Evolutionary conservation across 1,140 invertebrate genomes (phyloP), one percentile per base, ranked within the genome.

Genomic region (Drosophila biarmipes): DNA sequence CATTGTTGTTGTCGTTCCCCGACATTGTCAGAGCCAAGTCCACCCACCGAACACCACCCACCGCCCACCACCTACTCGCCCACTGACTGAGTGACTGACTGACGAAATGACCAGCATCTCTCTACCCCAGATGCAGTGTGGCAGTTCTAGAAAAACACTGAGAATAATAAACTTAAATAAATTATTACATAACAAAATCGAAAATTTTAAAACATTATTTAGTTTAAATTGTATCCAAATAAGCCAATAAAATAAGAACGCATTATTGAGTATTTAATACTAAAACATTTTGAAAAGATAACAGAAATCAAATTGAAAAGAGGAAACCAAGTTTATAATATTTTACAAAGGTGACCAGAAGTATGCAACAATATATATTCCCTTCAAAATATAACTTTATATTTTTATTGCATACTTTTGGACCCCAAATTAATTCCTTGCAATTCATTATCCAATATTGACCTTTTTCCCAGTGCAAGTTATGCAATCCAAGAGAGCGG

Each of bases 91-190:
- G 64, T 54, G 73, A 77, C 53, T 59, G 73, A 69, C 63, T 77
- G 64, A 58, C 55, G 55, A 77, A 61, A 77, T 77, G 73, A 77
- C 63, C 74, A 69, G 73, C 72, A 76, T 55, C 53, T 66, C 53
- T 66, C 63, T 66, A 67, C 59, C 63, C 63, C 48, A 64, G 59
- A 64, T 54, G 45, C 35, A 58, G 38, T 27, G 24, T 17, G 17
- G 49, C 51, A 17, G 54, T 46, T 38, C 34, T 10, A 27, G 24
- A 17, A 31, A 1, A 40, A 11, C 63, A 67, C 59, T 17, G 12
- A 42, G 10, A 48, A 27, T 34, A 58, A 58, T 31, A 5, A 2
- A 14, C n/a, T 34, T 21, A 17, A 31, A 11, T 11, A 10, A 49
- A 49, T 17, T 49, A 46, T 40, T 14, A 37, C 7, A 6, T 7